phyloP scores from a whole-genome alignment of 2,113 vertebrate genomes.

The Onychorhynchus coronatus region DNA sequence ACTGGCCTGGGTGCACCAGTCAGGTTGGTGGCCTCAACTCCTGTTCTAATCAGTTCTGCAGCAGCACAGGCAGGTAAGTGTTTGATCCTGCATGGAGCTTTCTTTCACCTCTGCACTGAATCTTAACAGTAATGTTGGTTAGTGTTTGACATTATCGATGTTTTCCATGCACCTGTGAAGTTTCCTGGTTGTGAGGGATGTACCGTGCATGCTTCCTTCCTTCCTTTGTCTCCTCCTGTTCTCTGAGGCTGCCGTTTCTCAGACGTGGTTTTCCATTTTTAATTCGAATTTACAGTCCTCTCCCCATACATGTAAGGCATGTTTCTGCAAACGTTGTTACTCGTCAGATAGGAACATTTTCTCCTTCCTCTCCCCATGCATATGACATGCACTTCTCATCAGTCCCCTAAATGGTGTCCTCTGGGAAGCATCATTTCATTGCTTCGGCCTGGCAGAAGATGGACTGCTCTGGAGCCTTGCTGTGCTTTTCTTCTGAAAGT shows the following conservation, averaged over 20 bases:
- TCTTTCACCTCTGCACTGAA: neutral
- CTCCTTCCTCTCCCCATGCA: slow-evolving; percentile 9
- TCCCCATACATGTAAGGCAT: neutral
- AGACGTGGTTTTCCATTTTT: neutral
- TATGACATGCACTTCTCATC: slow-evolving; percentile 21
- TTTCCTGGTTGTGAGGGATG: neutral
- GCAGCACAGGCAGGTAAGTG: slow-evolving; percentile 91
- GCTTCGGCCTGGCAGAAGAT: slow-evolving; percentile 44
- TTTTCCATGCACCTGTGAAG: neutral
- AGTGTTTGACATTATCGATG: neutral
- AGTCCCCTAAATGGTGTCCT: neutral
- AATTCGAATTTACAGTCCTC: neutral
- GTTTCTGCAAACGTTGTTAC: neutral
- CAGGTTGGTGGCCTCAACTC: slow-evolving; percentile 90
- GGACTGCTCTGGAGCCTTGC: slow-evolving; percentile 2
- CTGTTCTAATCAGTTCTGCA: slow-evolving; percentile 92
- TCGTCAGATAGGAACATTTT: neutral
- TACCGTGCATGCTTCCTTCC: neutral
- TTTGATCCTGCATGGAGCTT: neutral
- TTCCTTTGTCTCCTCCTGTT: neutral
- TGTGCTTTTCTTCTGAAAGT: neutral
- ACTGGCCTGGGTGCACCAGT: slow-evolving; percentile 89
- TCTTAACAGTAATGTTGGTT: neutral
- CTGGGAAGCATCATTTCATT: slow-evolving; percentile 38
- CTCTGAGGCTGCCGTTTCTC: neutral